Evolutionary conservation across 2,113 vertebrate genomes (phyloP).

Genomic region (Ceyx melanurus): DNA sequence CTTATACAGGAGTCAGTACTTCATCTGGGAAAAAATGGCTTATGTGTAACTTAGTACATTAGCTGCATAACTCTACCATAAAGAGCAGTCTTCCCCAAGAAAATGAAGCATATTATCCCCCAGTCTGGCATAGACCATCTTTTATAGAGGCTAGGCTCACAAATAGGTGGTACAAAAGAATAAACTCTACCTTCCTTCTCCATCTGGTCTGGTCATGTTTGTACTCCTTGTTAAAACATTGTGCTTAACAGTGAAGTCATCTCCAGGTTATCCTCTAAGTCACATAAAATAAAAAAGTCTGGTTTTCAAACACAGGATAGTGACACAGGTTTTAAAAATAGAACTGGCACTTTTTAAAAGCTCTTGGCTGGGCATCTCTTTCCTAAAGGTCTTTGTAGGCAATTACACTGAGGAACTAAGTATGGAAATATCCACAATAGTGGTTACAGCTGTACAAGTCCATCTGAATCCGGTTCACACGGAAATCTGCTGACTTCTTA

Average conservation of each 20-base stretch:
- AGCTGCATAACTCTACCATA: not conserved
- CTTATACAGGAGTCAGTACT: not conserved
- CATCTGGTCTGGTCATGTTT: not conserved
- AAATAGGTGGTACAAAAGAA: not conserved
- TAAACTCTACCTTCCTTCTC: not conserved
- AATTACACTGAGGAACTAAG: not conserved
- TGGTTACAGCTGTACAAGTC: slow-evolving; percentile 6
- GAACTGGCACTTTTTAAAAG: not conserved
- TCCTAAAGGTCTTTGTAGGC: slow-evolving; percentile 19
- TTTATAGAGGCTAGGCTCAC: not conserved
- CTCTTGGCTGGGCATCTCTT: slow-evolving; percentile 1
- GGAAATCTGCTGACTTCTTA: not conserved
- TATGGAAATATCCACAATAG: slow-evolving; percentile 17
- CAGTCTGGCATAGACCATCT: not conserved
- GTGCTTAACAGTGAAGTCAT: not conserved
- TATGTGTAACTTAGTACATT: not conserved
- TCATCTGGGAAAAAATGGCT: not conserved
- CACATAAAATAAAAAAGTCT: not conserved
- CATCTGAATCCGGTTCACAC: not conserved
- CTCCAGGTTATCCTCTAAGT: not conserved
- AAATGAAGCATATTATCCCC: not conserved
- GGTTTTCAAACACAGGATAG: not conserved
- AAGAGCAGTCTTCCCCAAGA: not conserved
- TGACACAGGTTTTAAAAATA: slow-evolving; percentile 23
- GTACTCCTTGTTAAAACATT: not conserved